Conservation (phyloP, 2,113 vertebrate species). For the Charina bottae region DNA sequence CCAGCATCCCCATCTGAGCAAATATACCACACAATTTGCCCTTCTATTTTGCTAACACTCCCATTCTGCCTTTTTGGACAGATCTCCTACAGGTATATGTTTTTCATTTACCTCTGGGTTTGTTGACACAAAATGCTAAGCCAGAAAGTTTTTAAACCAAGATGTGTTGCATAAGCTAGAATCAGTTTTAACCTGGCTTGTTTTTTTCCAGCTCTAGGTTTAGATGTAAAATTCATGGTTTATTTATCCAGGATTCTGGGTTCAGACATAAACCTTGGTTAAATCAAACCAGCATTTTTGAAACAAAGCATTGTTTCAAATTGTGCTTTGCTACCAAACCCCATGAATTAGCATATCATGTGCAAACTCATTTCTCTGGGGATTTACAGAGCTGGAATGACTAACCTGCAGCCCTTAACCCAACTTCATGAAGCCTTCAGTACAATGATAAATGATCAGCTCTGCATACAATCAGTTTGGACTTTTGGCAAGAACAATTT, state of each 20-base stretch:
- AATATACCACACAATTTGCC: background rate
- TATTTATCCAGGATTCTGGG: background rate
- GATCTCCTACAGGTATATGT: background rate
- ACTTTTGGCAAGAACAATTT: background rate
- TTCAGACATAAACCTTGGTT: background rate
- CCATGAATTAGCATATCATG: background rate
- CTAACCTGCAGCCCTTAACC: background rate
- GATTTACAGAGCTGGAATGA: background rate
- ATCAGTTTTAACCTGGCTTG: background rate
- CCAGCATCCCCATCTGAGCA: background rate
- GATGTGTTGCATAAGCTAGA: background rate
- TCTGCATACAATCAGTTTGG: background rate
- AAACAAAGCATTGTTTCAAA: background rate
- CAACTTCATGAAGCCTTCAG: background rate
- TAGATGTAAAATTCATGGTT: background rate
- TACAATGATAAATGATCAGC: background rate
- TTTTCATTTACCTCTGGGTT: background rate
- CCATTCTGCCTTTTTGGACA: background rate
- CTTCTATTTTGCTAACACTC: background rate
- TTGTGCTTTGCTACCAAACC: background rate
- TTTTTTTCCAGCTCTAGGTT: rapidly evolving
- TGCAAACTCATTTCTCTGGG: background rate
- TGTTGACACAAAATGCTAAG: background rate
- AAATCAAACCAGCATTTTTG: background rate
- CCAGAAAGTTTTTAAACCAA: background rate